These are phyloP conservation scores for Chironomus tentans DNA, from an alignment of 2,888 invertebrate species.

Conservation along the genomic window DNA sequence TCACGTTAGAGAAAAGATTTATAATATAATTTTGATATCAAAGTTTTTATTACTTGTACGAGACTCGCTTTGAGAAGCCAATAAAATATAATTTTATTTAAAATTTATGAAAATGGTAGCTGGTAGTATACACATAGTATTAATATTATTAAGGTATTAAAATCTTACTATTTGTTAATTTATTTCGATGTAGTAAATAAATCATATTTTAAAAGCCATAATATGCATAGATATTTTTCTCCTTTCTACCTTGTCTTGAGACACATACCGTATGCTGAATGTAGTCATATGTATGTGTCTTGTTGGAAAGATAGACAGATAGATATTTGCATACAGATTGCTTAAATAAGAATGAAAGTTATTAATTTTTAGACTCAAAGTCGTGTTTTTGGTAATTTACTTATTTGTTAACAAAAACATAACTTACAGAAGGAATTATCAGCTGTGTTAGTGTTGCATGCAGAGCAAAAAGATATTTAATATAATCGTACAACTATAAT, in stretches of 20 bases:
- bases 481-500: conserved; percentile 26
- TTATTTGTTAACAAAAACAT: conserved; percentile 24
- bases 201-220: conserved; percentile 8
- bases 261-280: not conserved
- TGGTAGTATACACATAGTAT: not conserved
- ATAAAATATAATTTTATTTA: not conserved
- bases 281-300: not conserved
- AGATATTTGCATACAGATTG: conserved; percentile 8
- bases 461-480: conserved; percentile 15
- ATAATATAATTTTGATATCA: conserved; percentile 11
- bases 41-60: not conserved
- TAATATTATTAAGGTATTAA: conserved; percentile 7
- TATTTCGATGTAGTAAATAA: conserved; percentile 14
- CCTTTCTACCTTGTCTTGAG: too few relatives aligned
- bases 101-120: conserved; percentile 24
- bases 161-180: conserved; percentile 23
- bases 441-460: not conserved
- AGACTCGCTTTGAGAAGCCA: not conserved
- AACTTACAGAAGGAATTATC: conserved; percentile 19
- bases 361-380: conserved; percentile 22
- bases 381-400: conserved; percentile 25
- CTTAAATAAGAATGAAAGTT: not conserved
- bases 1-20: conserved; percentile 22
- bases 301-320: not conserved
- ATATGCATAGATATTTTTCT: too few relatives aligned